Conservation (phyloP, 2,797 vertebrate genomes). For the Coilia nasus region DNA sequence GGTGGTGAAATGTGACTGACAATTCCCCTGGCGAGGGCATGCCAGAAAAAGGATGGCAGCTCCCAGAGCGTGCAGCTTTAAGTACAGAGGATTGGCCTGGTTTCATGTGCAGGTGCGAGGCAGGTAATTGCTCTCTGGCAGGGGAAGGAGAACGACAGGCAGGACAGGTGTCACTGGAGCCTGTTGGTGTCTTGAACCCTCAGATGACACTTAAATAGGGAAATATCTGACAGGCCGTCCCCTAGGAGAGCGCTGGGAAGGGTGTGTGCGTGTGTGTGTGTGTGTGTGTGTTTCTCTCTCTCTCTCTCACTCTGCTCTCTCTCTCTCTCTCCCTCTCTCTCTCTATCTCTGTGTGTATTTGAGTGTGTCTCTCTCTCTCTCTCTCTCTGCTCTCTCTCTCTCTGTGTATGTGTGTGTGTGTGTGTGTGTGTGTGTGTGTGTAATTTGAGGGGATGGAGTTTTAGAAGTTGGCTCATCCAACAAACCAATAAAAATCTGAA, state of each 20-base stretch:
- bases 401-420: no score
- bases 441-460: neutral
- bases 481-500: no score
- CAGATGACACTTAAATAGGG: constrained; percentile 27
- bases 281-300: no score
- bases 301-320: no score
- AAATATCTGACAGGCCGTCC: neutral
- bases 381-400: no score
- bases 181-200: constrained; percentile 24
- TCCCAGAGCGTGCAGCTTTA: neutral
- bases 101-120: neutral
- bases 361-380: no score
- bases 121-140: constrained; percentile 10
- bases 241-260: neutral
- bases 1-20: no score
- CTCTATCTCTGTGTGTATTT: no score
- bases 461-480: no score
- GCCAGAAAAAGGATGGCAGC: neutral
- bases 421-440: constrained; percentile 6
- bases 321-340: no score
- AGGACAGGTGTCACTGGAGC: constrained; percentile 33
- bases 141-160: neutral
- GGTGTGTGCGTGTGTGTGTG: neutral
- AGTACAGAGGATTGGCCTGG: neutral
- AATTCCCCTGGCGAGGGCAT: no score